These are phyloP conservation scores for Drosophila lowei DNA, from an alignment of 1,140 invertebrate species.

Conservation along the genomic window DNA sequence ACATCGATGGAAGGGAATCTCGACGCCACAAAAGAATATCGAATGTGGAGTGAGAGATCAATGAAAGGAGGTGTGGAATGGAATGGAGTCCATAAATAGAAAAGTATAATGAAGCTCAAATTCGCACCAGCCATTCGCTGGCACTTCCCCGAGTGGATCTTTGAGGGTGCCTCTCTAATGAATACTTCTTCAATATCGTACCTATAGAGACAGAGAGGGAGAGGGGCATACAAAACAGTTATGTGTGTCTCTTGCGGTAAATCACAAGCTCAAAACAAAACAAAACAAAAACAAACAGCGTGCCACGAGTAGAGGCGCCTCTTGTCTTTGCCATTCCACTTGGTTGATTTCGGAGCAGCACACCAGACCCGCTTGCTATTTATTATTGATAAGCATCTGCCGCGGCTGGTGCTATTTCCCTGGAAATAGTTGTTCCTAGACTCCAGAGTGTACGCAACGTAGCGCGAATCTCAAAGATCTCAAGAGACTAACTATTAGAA, in stretches of 20 bases:
- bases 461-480: slow-evolving; percentile 33
- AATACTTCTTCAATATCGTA: slow-evolving; percentile 3
- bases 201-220: too few species aligned
- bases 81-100: too few species aligned
- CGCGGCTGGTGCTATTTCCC: not conserved
- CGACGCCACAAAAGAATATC: not conserved
- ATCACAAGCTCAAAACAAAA: slow-evolving; percentile 22
- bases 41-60: slow-evolving; percentile 7
- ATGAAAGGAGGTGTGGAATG: too few species aligned
- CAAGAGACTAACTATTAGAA: slow-evolving; percentile 41
- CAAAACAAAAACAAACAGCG: not conserved
- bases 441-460: not conserved
- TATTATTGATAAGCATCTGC: slow-evolving; percentile 61
- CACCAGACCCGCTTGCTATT: slow-evolving; percentile 47
- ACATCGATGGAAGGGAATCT: slow-evolving; percentile 41
- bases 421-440: too few species aligned
- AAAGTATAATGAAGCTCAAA: too few species aligned
- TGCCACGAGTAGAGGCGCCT: slow-evolving; percentile 23
- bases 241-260: slow-evolving; percentile 9
- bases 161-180: too few species aligned
- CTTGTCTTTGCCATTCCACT: slow-evolving; percentile 49
- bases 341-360: slow-evolving; percentile 54
- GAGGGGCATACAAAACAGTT: slow-evolving; percentile 12
- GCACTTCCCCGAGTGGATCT: too few species aligned
- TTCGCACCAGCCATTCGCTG: too few species aligned